These are phyloP conservation scores for Oscheius sp. DNA, from an alignment of 2,888 invertebrate genomes.

Conservation along the genomic window DNA sequence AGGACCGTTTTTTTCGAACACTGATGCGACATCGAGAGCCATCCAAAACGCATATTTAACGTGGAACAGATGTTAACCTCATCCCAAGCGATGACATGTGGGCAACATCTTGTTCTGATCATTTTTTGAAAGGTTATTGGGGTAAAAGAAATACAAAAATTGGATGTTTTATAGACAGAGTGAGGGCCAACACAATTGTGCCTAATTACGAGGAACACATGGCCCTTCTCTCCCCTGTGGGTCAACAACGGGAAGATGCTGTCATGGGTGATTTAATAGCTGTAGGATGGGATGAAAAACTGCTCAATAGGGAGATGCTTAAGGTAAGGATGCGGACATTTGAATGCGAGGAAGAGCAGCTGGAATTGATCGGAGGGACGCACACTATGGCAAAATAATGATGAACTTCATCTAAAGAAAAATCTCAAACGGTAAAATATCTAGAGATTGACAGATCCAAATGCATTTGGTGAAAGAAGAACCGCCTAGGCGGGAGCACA, in stretches of 20 bases:
- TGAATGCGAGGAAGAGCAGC: conserved; percentile 32
- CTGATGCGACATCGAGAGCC: neutral
- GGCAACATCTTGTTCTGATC: neutral
- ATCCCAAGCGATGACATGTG: neutral
- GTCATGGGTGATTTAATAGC: neutral
- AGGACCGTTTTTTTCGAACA: too few species aligned
- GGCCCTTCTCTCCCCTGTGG: neutral
- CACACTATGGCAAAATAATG: conserved; percentile 19
- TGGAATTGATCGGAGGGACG: conserved; percentile 32
- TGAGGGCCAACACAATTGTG: conserved; percentile 19
- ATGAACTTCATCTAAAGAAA: neutral
- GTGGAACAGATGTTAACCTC: conserved; percentile 30
- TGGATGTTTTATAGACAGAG: conserved; percentile 12
- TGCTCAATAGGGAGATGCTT: conserved; percentile 1
- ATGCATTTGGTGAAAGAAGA: conserved; percentile 8
- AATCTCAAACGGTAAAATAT: neutral
- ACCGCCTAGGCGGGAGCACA: conserved; percentile 4
- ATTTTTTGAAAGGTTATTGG: neutral
- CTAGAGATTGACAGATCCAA: neutral
- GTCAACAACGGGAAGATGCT: conserved; percentile 18
- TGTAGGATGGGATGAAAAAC: neutral
- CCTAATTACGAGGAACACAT: conserved; percentile 32
- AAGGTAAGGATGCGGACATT: conserved; percentile 19
- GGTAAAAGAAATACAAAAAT: neutral
- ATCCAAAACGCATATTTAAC: conserved; percentile 9